Conservation (phyloP, 2,888 invertebrate species). For the Heterodera filipjevi region DNA sequence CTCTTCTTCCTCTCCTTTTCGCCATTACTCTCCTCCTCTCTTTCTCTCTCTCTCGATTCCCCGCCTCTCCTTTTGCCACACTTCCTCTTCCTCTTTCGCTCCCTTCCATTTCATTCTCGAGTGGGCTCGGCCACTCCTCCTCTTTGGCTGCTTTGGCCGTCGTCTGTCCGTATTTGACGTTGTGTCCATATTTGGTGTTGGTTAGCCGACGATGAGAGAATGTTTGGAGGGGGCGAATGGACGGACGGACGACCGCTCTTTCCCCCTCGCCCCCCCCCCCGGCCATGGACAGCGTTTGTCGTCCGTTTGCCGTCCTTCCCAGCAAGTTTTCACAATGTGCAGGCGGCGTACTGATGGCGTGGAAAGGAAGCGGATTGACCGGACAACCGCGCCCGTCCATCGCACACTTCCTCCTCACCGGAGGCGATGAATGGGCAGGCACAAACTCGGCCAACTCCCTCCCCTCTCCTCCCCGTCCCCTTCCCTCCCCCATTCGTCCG, state of each 20-base stretch:
- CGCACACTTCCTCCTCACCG: background rate
- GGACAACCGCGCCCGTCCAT: background rate
- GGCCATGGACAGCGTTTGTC: background rate
- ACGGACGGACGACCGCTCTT: background rate
- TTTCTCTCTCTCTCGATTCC: background rate
- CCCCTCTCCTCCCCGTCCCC: background rate
- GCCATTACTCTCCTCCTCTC: background rate
- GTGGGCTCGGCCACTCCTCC: slow-evolving; percentile 1
- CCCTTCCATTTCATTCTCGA: background rate
- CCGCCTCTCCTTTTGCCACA: background rate
- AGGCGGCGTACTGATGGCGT: background rate
- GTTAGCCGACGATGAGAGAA: slow-evolving; percentile 1
- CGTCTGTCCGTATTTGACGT: background rate
- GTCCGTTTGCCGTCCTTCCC: background rate
- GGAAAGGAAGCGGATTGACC: background rate
- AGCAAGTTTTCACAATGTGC: background rate
- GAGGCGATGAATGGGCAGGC: background rate
- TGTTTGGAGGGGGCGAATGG: background rate
- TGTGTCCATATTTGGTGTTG: slow-evolving; percentile 8
- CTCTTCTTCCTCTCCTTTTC: background rate
- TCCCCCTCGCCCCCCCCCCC: no score
- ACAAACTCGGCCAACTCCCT: background rate
- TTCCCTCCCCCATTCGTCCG: background rate
- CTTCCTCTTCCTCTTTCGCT: slow-evolving; percentile 5
- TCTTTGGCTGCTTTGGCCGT: slow-evolving; percentile 6